Conservation (phyloP, 2,797 vertebrate species). For the Protosalanx chinensis region DNA sequence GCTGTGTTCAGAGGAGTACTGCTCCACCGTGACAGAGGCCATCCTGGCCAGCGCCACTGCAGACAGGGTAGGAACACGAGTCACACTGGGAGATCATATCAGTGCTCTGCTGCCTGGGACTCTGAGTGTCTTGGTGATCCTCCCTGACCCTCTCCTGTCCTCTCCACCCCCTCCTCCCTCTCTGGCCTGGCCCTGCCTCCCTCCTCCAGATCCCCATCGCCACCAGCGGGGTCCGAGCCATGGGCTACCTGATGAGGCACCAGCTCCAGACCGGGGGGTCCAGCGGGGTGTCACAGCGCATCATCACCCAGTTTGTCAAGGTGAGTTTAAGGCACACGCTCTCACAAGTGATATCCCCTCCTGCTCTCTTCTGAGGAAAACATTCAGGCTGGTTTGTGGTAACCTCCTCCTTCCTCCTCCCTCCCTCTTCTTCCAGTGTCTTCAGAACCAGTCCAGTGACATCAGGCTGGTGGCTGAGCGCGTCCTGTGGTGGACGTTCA, state of each 20-base stretch:
- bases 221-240: slow-evolving; percentile 87
- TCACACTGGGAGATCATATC: neutral
- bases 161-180: neutral
- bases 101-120: too few species aligned
- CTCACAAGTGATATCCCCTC: neutral
- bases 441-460: slow-evolving; percentile 97
- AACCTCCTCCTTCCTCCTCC: slow-evolving; percentile 3
- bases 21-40: slow-evolving; percentile 78
- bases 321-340: slow-evolving; percentile 61
- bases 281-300: slow-evolving; percentile 74
- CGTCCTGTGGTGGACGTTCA: slow-evolving; percentile 96
- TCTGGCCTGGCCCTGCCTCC: neutral
- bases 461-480: slow-evolving; percentile 92
- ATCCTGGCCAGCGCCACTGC: slow-evolving; percentile 84
- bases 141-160: neutral
- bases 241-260: slow-evolving; percentile 92
- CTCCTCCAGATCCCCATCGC: slow-evolving; percentile 80
- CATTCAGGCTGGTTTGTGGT: neutral
- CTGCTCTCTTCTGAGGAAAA: too few species aligned
- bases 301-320: slow-evolving; percentile 91
- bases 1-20: slow-evolving; percentile 83
- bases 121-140: neutral
- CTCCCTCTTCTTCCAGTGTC: slow-evolving; percentile 59
- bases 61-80: slow-evolving; percentile 81
- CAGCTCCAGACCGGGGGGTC: slow-evolving; percentile 76